phyloP scores from a whole-genome alignment of 2,888 invertebrate genomes.

The Xylophagus ater region DNA sequence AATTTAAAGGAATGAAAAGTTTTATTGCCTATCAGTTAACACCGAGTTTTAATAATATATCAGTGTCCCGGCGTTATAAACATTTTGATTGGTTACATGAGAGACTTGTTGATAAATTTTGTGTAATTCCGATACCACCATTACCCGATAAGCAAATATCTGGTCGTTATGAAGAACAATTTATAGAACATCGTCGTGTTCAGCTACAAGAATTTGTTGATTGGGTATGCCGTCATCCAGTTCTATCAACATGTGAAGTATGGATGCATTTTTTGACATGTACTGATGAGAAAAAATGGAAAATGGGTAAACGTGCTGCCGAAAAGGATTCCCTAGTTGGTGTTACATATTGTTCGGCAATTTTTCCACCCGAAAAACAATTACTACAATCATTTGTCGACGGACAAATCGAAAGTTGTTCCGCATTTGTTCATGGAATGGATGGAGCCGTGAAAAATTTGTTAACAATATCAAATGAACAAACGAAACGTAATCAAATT shows the following conservation, averaged over 20 bases:
- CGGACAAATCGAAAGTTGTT: conserved; percentile 70
- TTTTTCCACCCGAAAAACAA: conserved; percentile 73
- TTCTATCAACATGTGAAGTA: conserved; percentile 80
- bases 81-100: conserved; percentile 99
- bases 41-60: conserved; percentile 87
- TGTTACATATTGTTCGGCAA: conserved; percentile 80
- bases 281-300: conserved; percentile 96
- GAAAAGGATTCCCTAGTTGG: conserved; percentile 88
- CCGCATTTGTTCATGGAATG: conserved; percentile 71
- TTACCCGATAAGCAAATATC: conserved; percentile 97
- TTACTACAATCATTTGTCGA: conserved; percentile 66
- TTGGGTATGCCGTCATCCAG: conserved; percentile 93
- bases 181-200: conserved; percentile 87
- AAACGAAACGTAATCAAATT: conserved; percentile 73
- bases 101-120: conserved; percentile 85
- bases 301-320: conserved; percentile 87
- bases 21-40: conserved; percentile 95
- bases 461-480: conserved; percentile 68
- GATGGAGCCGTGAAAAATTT: conserved; percentile 80
- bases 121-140: conserved; percentile 90
- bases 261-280: conserved; percentile 97
- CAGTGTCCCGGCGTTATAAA: conserved; percentile 88
- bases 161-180: conserved; percentile 92
- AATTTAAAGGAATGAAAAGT: conserved; percentile 94
- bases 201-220: conserved; percentile 94